phyloP scores from a whole-genome alignment of 2,888 invertebrate genomes.

The Lasius fuliginosus region DNA sequence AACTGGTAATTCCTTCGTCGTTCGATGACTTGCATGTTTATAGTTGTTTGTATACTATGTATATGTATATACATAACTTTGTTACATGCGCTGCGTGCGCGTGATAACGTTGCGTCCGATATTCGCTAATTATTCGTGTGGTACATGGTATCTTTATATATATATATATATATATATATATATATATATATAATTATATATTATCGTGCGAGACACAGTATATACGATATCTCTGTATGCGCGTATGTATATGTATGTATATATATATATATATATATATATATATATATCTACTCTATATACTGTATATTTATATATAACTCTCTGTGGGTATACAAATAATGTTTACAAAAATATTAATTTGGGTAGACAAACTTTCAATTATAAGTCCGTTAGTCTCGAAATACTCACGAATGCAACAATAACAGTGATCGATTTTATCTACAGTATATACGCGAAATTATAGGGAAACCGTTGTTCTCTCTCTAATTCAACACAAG shows the following conservation, averaged over 20 bases:
- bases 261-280: conserved; percentile 23
- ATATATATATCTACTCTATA: conserved; percentile 39
- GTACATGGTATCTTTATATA: conserved; percentile 66
- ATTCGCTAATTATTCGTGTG: conserved; percentile 41
- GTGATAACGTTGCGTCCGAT: conserved; percentile 28
- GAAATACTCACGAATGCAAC: conserved; percentile 71
- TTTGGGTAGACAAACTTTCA: conserved; percentile 83
- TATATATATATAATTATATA: conserved; percentile 66
- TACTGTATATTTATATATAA: conserved; percentile 68
- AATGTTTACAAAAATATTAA: conserved; percentile 86
- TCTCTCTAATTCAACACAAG: conserved; percentile 63
- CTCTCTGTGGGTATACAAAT: conserved; percentile 79
- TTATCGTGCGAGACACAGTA: conserved; percentile 30
- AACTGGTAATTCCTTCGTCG: neutral
- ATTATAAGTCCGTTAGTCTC: conserved; percentile 76
- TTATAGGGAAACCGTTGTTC: conserved; percentile 58
- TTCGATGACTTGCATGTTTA: conserved; percentile 7
- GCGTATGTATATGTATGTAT: conserved; percentile 18
- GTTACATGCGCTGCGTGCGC: conserved; percentile 40
- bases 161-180: conserved; percentile 70
- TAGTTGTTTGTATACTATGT: neutral
- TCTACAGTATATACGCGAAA: conserved; percentile 71
- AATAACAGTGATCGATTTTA: conserved; percentile 71
- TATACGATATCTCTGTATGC: conserved; percentile 40
- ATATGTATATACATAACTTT: conserved; percentile 18